phyloP scores from a whole-genome alignment of 2,888 invertebrate species.

The Agriopis marginaria region DNA sequence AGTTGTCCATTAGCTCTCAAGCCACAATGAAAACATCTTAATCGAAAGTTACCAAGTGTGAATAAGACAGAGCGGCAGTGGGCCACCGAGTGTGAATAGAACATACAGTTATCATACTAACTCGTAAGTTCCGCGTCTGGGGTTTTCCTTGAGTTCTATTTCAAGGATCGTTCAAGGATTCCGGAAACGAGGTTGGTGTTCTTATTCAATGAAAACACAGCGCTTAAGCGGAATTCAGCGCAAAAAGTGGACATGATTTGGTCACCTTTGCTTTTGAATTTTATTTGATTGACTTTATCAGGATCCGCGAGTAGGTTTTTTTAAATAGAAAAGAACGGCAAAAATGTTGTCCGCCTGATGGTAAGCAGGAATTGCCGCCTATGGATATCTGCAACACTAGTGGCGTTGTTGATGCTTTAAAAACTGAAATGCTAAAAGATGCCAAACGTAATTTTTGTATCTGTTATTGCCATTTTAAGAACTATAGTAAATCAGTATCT shows the following conservation, averaged over 20 bases:
- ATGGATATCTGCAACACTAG: no score
- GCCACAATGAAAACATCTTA: conserved; percentile 35
- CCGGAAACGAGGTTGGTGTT: conserved; percentile 16
- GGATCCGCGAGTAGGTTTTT: neutral
- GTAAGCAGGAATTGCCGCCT: no score
- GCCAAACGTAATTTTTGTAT: neutral
- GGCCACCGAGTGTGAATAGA: conserved; percentile 23
- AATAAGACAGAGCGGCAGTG: conserved; percentile 35
- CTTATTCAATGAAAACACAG: conserved; percentile 13
- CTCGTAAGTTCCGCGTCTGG: conserved; percentile 40
- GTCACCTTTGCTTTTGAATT: conserved; percentile 9
- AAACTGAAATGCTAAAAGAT: no score
- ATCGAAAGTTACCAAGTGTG: conserved; percentile 42
- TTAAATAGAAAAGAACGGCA: no score
- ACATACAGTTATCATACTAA: conserved; percentile 30
- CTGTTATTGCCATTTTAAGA: neutral
- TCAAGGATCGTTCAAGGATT: conserved; percentile 36
- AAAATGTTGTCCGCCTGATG: no score
- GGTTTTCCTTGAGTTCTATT: conserved; percentile 35
- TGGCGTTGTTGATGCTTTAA: no score
- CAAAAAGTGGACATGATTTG: conserved; percentile 18
- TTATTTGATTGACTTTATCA: conserved; percentile 8
- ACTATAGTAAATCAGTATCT: no score
- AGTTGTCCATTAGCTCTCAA: conserved; percentile 12
- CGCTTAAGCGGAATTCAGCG: conserved; percentile 10